Evolutionary conservation across 2,797 vertebrate genomes (phyloP).

Genomic region (Siniperca obscura): DNA sequence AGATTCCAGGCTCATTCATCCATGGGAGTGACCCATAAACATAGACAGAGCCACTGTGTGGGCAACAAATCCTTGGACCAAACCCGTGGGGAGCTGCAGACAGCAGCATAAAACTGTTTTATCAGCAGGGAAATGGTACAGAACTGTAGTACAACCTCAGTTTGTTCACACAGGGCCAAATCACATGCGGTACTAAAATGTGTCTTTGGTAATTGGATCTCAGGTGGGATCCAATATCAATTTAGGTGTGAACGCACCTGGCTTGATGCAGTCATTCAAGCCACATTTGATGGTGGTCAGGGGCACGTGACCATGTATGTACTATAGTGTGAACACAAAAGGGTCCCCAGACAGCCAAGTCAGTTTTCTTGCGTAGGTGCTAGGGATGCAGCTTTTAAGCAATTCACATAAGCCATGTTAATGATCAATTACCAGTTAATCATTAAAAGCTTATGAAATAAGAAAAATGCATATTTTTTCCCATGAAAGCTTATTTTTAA

Average conservation of each 20-base stretch:
- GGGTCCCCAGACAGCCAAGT: neutral
- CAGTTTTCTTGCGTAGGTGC: conserved; percentile 10
- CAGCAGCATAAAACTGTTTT: conserved; percentile 14
- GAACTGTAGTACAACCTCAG: neutral
- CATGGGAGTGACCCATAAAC: conserved; percentile 43
- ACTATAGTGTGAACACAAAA: neutral
- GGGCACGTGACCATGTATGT: neutral
- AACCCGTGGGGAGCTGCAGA: conserved; percentile 4
- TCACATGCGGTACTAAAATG: neutral
- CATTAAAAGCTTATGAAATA: neutral
- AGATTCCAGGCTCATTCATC: conserved; percentile 21
- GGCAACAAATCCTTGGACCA: conserved; percentile 19
- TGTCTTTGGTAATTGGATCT: conserved; percentile 4
- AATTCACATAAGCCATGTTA: neutral
- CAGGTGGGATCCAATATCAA: neutral
- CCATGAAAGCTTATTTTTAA: neutral
- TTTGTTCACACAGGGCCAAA: neutral
- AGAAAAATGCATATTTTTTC: neutral
- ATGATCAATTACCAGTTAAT: neutral
- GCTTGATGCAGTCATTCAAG: conserved; percentile 3
- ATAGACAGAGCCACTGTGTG: conserved; percentile 35
- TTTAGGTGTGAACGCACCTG: neutral
- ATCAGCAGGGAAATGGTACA: conserved; percentile 26
- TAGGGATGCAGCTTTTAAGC: neutral
- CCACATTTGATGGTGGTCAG: neutral